Conservation (phyloP, 2,113 vertebrate genomes). For the Xyrauchen texanus region DNA sequence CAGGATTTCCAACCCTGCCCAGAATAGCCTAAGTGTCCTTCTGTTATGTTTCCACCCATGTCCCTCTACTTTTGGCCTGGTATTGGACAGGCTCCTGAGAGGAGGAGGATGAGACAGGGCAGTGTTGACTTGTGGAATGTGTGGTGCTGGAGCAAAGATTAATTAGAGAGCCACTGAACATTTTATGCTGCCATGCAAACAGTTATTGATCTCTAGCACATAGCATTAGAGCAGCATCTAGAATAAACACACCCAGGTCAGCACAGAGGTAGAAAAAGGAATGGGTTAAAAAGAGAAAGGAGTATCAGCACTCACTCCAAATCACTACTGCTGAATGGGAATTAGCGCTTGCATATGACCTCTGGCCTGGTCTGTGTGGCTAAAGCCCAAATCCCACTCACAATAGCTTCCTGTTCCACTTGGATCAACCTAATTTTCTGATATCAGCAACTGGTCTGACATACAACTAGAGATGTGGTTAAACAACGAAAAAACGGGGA, state of each 20-base stretch:
- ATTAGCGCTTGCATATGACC: conserved; percentile 80
- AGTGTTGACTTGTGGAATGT: conserved; percentile 77
- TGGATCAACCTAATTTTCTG: conserved; percentile 74
- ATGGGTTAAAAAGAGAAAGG: conserved; percentile 23
- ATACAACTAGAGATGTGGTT: conserved; percentile 50
- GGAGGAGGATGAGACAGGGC: conserved; percentile 54
- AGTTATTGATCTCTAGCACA: conserved; percentile 64
- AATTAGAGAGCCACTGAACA: conserved; percentile 76
- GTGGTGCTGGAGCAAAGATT: conserved; percentile 72
- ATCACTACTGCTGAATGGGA: conserved; percentile 78
- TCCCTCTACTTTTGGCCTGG: conserved; percentile 52
- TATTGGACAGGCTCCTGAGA: conserved; percentile 52
- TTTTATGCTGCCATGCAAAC: conserved; percentile 68
- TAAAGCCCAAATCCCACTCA: conserved; percentile 81
- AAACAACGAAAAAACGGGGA: conserved; percentile 55
- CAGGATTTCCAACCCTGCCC: conserved; percentile 54
- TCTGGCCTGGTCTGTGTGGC: conserved; percentile 75
- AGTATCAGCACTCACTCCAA: conserved; percentile 58
- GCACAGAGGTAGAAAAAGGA: background rate
- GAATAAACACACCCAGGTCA: conserved; percentile 66
- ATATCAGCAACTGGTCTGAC: conserved; percentile 70
- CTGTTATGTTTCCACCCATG: conserved; percentile 56
- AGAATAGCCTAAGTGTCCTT: conserved; percentile 56
- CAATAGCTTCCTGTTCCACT: conserved; percentile 84
- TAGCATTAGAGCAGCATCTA: conserved; percentile 49